These are phyloP conservation scores for Galerucella calmariensis DNA, from an alignment of 2,888 invertebrate species.

Conservation along the genomic window DNA sequence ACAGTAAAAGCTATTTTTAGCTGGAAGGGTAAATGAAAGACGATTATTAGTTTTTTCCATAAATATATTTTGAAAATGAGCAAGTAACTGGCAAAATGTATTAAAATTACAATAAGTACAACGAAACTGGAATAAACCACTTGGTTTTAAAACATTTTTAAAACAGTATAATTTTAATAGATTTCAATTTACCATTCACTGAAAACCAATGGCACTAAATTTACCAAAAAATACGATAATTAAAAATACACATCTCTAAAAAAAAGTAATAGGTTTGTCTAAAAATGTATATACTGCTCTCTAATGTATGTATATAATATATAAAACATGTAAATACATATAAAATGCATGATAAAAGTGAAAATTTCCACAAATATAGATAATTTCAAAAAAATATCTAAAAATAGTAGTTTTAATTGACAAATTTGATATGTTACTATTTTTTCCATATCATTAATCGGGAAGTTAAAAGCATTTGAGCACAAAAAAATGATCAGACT, in stretches of 20 bases:
- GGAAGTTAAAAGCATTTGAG: too few relatives aligned
- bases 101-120: conserved; percentile 2
- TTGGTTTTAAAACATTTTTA: background rate
- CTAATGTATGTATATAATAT: conserved; percentile 2
- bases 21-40: background rate
- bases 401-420: background rate
- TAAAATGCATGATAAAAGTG: background rate
- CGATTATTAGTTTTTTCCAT: background rate
- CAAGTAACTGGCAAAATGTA: background rate
- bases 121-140: background rate
- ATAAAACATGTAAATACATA: conserved; percentile 8
- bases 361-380: background rate
- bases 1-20: background rate
- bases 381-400: background rate
- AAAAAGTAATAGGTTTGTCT: background rate
- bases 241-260: background rate
- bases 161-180: background rate
- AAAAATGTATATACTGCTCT: background rate
- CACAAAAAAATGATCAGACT: too few relatives aligned
- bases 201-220: background rate
- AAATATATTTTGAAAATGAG: background rate
- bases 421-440: conserved; percentile 2
- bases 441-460: background rate
- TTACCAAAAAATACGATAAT: background rate
- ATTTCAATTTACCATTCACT: background rate